Evolutionary conservation across 2,797 vertebrate species (phyloP).

Genomic region (Smutsia temminckii): DNA sequence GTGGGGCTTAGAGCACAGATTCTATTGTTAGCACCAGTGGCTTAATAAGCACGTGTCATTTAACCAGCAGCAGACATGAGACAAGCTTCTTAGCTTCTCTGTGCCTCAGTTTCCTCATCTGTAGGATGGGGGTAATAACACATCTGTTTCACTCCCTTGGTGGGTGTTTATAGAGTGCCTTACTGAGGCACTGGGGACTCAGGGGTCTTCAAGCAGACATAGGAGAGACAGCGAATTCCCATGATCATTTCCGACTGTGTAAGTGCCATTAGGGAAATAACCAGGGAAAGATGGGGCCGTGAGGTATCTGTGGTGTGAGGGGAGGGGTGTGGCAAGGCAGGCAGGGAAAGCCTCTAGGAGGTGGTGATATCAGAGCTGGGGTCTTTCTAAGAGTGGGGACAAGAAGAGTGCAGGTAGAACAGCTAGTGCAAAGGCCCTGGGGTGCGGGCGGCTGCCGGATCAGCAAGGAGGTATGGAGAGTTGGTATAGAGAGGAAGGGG

Average conservation of each 20-base stretch:
- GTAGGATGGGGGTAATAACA: neutral
- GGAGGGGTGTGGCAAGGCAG: neutral
- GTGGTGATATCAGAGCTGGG: neutral
- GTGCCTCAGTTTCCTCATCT: neutral
- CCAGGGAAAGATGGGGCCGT: too few species aligned
- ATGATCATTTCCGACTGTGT: neutral
- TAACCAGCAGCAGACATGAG: neutral
- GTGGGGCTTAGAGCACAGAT: neutral
- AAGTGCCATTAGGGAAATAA: neutral
- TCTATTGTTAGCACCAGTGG: neutral
- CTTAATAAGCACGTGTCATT: neutral
- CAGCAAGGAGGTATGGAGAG: neutral
- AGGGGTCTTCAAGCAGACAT: neutral
- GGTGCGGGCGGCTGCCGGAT: too few species aligned
- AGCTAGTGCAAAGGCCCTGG: neutral
- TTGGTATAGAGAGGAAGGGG: neutral
- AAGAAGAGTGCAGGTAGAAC: neutral
- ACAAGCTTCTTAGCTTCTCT: neutral
- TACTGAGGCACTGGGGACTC: neutral
- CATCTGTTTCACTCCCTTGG: neutral
- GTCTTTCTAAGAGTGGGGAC: neutral
- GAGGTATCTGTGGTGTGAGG: neutral
- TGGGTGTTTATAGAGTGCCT: neutral
- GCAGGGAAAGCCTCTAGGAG: neutral
- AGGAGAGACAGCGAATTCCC: neutral